A percentile compares a stretch with the other conserved stretches of the same genome.
These are phyloP conservation scores for Bursaphelenchus mucronatus DNA, from an alignment of 1,140 invertebrate genomes.

Conservation along the genomic window DNA sequence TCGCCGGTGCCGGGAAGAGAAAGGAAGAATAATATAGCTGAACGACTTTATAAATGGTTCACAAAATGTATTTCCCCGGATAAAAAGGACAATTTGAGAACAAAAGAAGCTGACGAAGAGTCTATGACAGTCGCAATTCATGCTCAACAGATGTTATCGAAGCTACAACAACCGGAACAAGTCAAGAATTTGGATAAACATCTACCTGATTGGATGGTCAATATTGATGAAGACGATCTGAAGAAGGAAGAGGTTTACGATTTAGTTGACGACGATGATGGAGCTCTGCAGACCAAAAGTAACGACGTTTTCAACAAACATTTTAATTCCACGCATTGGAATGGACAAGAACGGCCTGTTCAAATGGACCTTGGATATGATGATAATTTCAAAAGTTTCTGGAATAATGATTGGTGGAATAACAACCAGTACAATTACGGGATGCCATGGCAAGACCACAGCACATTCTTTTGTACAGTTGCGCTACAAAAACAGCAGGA, in stretches of 20 bases:
- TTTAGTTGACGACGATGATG: not conserved
- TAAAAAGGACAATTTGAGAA: constrained; percentile 1
- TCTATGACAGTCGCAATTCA: not conserved
- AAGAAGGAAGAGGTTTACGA: not conserved
- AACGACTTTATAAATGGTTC: not conserved
- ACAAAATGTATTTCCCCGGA: not conserved
- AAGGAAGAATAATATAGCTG: not conserved
- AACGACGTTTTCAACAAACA: constrained; percentile 37
- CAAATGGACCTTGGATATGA: constrained; percentile 42
- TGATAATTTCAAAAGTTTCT: constrained; percentile 33
- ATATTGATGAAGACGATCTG: not conserved
- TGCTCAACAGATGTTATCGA: not conserved
- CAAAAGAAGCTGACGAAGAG: not conserved
- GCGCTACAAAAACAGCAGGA: constrained; percentile 1
- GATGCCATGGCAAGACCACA: constrained; percentile 36
- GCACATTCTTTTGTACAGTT: constrained; percentile 6
- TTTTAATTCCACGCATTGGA: constrained; percentile 44
- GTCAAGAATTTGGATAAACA: no score
- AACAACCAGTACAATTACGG: constrained; percentile 36
- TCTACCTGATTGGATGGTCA: no score
- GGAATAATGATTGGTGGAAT: constrained; percentile 47
- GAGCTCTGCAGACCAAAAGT: constrained; percentile 11
- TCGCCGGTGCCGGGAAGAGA: no score
- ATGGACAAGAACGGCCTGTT: constrained; percentile 36
- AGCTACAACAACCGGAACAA: no score